Percentiles rank a stretch among this genome's conserved stretches.
Evolutionary conservation across 1,140 invertebrate genomes (phyloP).

Genomic region (Cotesia vestalis): DNA sequence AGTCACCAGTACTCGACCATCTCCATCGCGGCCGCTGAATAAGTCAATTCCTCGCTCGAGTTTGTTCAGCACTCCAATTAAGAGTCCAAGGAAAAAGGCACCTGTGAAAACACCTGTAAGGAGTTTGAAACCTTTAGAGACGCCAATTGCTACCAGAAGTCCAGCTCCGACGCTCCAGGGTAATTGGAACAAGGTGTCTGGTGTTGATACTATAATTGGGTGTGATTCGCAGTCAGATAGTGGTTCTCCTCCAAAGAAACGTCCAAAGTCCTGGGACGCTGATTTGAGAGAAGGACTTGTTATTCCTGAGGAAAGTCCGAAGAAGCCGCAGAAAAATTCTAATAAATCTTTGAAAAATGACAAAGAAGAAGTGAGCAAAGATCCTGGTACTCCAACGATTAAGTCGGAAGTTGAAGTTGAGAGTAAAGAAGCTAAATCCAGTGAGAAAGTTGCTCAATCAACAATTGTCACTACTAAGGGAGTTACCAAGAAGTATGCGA

Average conservation of each 20-base stretch:
- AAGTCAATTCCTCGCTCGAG: constrained; percentile 51
- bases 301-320: neutral
- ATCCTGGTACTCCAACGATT: neutral
- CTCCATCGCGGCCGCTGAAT: constrained; percentile 35
- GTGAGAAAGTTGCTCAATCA: neutral
- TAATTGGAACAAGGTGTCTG: constrained; percentile 60
- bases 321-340: neutral
- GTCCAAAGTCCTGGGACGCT: constrained; percentile 50
- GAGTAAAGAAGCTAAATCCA: constrained; percentile 10
- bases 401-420: neutral
- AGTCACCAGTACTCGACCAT: constrained; percentile 28
- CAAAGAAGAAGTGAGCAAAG: neutral
- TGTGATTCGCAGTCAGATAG: constrained; percentile 43
- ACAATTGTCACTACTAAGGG: constrained; percentile 40
- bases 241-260: constrained; percentile 30
- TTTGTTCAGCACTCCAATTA: constrained; percentile 56
- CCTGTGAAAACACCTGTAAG: constrained; percentile 33
- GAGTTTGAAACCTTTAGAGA: constrained; percentile 34
- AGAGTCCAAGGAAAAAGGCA: constrained; percentile 33
- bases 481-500: constrained; percentile 55
- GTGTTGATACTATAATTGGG: constrained; percentile 57
- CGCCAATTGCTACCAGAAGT: constrained; percentile 56
- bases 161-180: constrained; percentile 57
- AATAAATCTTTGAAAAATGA: constrained; percentile 14
- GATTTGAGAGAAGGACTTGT: constrained; percentile 51